Conservation (phyloP, 2,797 vertebrate species). For the Gouania willdenowi region DNA sequence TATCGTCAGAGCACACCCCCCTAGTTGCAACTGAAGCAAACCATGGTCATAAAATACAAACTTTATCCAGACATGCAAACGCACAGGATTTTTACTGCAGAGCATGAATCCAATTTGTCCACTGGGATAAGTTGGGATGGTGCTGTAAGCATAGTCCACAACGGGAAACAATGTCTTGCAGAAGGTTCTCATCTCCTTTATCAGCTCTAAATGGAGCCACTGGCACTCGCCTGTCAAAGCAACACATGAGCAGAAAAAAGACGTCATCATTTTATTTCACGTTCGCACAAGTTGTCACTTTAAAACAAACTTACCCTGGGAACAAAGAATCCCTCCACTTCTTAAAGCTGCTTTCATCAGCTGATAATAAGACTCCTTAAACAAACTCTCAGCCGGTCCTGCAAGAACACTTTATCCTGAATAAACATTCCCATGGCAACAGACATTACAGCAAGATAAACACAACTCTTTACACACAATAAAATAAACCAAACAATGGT, state of each 20-base stretch:
- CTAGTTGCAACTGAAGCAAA: no score
- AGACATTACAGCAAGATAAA: background rate
- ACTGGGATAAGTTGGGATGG: slow-evolving; percentile 95
- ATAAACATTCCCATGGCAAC: no score
- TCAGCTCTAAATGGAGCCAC: slow-evolving; percentile 97
- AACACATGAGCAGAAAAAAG: slow-evolving; percentile 10
- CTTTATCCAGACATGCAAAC: slow-evolving; percentile 49
- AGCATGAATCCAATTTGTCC: slow-evolving; percentile 99
- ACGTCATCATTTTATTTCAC: no score
- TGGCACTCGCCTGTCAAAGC: slow-evolving; percentile 88
- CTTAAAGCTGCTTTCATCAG: slow-evolving; percentile 93
- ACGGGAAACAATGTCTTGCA: slow-evolving; percentile 95
- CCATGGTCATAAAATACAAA: no score
- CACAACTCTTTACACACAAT: no score
- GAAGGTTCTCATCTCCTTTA: slow-evolving; percentile 96
- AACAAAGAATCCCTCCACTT: slow-evolving; percentile 91
- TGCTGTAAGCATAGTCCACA: slow-evolving; percentile 93
- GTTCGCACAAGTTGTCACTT: no score
- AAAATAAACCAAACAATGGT: no score
- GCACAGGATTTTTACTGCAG: slow-evolving; percentile 94
- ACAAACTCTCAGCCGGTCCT: slow-evolving; percentile 96
- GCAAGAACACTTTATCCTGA: no score
- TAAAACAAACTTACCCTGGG: slow-evolving; percentile 84
- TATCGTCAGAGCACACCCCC: no score
- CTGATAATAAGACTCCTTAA: slow-evolving; percentile 96